phyloP scores from a whole-genome alignment of 2,888 invertebrate species.

The Leptinotarsa tumamoca region DNA sequence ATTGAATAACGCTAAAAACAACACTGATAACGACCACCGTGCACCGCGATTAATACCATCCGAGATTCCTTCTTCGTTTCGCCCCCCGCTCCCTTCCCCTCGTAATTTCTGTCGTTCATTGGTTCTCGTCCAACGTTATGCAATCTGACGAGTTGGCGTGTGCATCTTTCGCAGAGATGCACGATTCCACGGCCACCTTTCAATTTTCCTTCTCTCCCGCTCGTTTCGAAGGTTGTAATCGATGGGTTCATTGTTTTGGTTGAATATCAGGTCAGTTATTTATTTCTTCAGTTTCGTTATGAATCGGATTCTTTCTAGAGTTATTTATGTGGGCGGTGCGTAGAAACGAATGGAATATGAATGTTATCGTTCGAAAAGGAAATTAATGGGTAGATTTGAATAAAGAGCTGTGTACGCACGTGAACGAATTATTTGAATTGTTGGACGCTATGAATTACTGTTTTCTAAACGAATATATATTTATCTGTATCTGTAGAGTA shows the following conservation, averaged over 20 bases:
- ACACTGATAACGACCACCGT: not conserved
- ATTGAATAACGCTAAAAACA: not conserved
- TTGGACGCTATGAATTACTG: not conserved
- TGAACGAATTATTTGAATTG: no score
- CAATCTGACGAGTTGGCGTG: not conserved
- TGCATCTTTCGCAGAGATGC: not conserved
- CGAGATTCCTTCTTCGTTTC: not conserved
- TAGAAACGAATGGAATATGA: not conserved
- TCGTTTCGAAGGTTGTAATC: slow-evolving; percentile 16
- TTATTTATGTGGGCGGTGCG: not conserved
- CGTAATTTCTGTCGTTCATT: not conserved
- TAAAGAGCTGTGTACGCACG: no score
- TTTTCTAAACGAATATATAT: no score
- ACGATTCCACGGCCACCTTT: not conserved
- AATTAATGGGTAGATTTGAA: not conserved
- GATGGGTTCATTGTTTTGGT: slow-evolving; percentile 12
- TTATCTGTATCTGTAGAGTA: no score
- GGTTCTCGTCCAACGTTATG: not conserved
- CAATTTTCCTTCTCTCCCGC: slow-evolving; percentile 10
- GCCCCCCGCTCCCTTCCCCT: not conserved
- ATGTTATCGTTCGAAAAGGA: not conserved
- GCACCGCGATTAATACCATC: not conserved
- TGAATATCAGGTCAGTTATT: not conserved
- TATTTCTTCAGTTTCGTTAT: not conserved
- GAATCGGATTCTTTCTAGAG: not conserved